Conservation (phyloP, 1,140 invertebrate genomes). For the Magallana angulata region DNA sequence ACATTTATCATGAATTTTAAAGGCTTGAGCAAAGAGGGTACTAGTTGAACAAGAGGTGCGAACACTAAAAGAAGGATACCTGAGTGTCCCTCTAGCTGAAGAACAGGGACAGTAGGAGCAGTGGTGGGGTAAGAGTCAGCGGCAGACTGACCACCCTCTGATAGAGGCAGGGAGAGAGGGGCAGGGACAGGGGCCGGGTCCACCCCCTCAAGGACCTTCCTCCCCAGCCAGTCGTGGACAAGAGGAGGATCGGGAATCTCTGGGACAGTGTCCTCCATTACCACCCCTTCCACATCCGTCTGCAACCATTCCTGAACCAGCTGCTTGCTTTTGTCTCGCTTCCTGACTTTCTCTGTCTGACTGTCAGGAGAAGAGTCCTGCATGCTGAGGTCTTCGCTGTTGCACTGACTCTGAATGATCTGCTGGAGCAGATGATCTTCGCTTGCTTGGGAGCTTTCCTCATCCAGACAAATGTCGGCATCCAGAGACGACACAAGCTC, state of each 20-base stretch:
- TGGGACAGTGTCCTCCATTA: not conserved
- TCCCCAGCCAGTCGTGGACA: not conserved
- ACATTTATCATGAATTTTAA: not conserved
- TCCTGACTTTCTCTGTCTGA: conserved; percentile 5
- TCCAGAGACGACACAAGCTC: conserved; percentile 27
- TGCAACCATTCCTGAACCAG: conserved; percentile 35
- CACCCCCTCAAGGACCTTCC: not conserved
- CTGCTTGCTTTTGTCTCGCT: conserved; percentile 33
- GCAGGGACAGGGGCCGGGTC: not conserved
- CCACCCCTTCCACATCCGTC: not conserved
- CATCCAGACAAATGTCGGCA: conserved; percentile 8
- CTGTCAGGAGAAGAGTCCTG: conserved; percentile 13
- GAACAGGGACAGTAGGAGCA: conserved; percentile 5
- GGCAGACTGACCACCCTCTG: conserved; percentile 23
- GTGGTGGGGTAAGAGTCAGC: not conserved
- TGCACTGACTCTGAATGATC: not conserved
- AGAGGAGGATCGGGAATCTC: conserved; percentile 2
- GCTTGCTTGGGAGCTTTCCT: not conserved
- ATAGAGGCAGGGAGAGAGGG: conserved; percentile 24
- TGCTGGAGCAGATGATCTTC: not conserved
- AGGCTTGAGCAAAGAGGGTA: not conserved
- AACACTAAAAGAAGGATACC: conserved; percentile 19
- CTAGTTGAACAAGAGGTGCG: not conserved
- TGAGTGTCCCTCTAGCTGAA: conserved; percentile 31
- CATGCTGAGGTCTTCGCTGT: not conserved